These are phyloP conservation scores for Pseudomyrmex concolor DNA, from an alignment of 1,140 invertebrate genomes.

Conservation along the genomic window DNA sequence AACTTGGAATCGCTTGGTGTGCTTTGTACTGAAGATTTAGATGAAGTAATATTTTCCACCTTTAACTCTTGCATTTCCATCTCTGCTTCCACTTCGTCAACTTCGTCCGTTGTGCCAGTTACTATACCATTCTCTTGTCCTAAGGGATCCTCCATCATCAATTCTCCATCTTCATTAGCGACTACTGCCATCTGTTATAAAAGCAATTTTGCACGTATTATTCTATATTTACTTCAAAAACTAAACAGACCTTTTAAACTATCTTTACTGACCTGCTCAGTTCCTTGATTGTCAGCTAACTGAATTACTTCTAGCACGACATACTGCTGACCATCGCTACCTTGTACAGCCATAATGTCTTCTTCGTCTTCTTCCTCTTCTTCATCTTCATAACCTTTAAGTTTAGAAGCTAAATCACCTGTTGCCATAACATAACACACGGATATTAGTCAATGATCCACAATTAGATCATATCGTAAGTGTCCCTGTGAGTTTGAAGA, in stretches of 20 bases:
- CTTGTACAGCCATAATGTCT: slow-evolving; percentile 88
- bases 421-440: slow-evolving; percentile 82
- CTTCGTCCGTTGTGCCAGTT: slow-evolving; percentile 76
- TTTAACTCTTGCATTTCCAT: slow-evolving; percentile 80
- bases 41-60: slow-evolving; percentile 72
- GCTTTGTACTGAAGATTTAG: slow-evolving; percentile 72
- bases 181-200: slow-evolving; percentile 82
- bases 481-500: slow-evolving; percentile 67
- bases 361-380: slow-evolving; percentile 85
- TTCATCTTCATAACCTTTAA: slow-evolving; percentile 87
- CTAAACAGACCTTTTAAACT: neutral
- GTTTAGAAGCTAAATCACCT: slow-evolving; percentile 84
- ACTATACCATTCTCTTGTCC: slow-evolving; percentile 81
- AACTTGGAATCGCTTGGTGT: slow-evolving; percentile 84
- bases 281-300: slow-evolving; percentile 88
- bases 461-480: slow-evolving; percentile 83
- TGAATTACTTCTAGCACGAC: slow-evolving; percentile 95
- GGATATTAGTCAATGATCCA: slow-evolving; percentile 83
- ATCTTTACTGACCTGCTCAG: slow-evolving; percentile 77
- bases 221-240: slow-evolving; percentile 7
- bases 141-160: slow-evolving; percentile 84
- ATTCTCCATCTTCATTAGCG: slow-evolving; percentile 83
- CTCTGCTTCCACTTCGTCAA: slow-evolving; percentile 81
- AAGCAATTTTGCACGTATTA: neutral
- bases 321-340: slow-evolving; percentile 93